Base-by-base conservation (phyloP, 2,797 vertebrate species). In the Craterocephalus amniculus region DNA sequence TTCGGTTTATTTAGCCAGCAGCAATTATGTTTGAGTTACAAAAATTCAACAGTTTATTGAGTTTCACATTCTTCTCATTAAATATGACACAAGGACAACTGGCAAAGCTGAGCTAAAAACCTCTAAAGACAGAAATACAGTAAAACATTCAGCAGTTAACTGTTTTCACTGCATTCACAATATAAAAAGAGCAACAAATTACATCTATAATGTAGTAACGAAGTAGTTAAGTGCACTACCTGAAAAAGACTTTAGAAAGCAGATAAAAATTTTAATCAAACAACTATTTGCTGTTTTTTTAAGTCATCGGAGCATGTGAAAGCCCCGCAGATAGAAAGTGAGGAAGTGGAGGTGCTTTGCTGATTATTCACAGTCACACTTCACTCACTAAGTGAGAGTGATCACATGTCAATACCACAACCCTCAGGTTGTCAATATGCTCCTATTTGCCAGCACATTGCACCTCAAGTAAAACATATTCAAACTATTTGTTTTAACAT, bases 331-430 rank as follows among this genome's bases (percentile, higher is more conserved):
- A 71, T 78, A 69, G 57, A 74, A 84, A 86, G 81, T 76, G 79
- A 72, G 48, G 11, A 51, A 51, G 36, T 59, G 72, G 70, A 81
- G 82, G 79, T 72, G 78, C 67, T 45, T 74, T 66, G 64, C 64
- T 27, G 80, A 82, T 89, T 91, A 91, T 91, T 92, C 88, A 79
- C 70, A 76, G 85, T 80, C 88, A 87, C 83, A 81, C 89, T 84
- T 83, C 63, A 77, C 31, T 65, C 51, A 48, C 79, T 87, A 89
- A 90, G 83, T 80, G 81, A 91, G 83, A 91, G 83, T 70, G 84
- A 89, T 90, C 80, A 67, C 87, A 87, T 86, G 84, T 92, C 88
- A 29, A 91, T 89, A 81, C 56, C 66, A 74, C 74, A 75, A 86
- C 83, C 77, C 85, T 71, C 83, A 72, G 71, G 71, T 68, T 85